These are phyloP conservation scores for Stomatorhinus walkeri DNA, from an alignment of 2,797 vertebrate genomes.

Conservation along the genomic window DNA sequence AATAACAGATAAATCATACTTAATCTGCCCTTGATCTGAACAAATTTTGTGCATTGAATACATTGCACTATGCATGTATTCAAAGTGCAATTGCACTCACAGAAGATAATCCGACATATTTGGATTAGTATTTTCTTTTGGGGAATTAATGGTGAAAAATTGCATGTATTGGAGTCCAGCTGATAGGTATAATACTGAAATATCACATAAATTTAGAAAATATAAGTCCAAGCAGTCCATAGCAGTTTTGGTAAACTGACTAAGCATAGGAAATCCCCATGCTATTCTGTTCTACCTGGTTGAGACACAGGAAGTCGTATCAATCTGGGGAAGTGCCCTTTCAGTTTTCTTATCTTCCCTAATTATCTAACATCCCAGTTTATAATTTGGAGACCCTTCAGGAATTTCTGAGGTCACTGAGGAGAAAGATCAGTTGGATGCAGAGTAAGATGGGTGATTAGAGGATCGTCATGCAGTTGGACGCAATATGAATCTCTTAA, in stretches of 20 bases:
- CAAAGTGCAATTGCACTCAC: not conserved
- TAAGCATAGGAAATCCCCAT: not conserved
- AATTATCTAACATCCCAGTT: slow-evolving; percentile 29
- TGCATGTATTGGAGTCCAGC: not conserved
- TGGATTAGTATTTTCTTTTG: not conserved
- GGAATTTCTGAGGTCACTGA: slow-evolving; percentile 11
- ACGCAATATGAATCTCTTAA: not conserved
- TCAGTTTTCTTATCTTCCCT: slow-evolving; percentile 29
- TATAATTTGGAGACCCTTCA: not conserved
- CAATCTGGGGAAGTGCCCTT: slow-evolving; percentile 28
- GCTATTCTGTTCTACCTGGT: not conserved
- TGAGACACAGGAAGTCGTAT: slow-evolving; percentile 30
- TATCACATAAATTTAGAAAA: not conserved
- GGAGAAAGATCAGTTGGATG: not conserved
- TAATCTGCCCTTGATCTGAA: not conserved
- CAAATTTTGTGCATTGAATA: not conserved
- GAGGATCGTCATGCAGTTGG: not conserved
- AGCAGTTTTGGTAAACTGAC: not conserved
- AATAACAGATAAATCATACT: not conserved
- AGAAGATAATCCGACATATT: not conserved
- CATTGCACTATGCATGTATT: not conserved
- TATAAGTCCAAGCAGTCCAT: not conserved
- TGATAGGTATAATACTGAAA: not conserved
- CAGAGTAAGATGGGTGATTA: not conserved
- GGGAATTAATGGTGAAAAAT: not conserved